These are phyloP conservation scores for Catostomus latipinnis DNA, from an alignment of 2,797 vertebrate species.

Conservation along the genomic window DNA sequence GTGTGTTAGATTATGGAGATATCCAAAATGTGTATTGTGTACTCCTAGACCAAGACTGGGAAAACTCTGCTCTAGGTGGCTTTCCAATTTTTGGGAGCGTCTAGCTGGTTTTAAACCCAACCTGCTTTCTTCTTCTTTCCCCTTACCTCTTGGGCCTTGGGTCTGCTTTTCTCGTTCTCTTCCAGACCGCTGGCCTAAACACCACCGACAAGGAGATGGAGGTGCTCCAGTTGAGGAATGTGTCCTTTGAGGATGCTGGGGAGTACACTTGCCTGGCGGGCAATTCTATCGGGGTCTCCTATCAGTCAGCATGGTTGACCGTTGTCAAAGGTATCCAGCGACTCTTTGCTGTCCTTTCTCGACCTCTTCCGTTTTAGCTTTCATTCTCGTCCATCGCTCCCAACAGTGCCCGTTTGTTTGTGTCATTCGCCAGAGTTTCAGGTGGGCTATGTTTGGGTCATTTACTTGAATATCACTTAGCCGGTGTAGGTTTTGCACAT, in stretches of 20 bases:
- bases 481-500: background rate
- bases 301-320: conserved; percentile 99
- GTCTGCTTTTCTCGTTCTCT: conserved; percentile 81
- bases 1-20: no score
- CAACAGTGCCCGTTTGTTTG: conserved; percentile 22
- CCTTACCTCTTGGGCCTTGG: conserved; percentile 78
- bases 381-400: background rate
- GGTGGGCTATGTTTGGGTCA: background rate
- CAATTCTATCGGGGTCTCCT: conserved; percentile 99
- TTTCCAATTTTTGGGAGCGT: conserved; percentile 25
- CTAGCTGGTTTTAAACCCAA: conserved; percentile 18
- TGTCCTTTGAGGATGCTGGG: conserved; percentile 99
- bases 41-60: no score
- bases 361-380: background rate
- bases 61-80: background rate
- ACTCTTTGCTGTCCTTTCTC: conserved; percentile 63
- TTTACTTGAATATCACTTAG: conserved; percentile 11
- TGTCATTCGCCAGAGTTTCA: conserved; percentile 29
- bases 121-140: conserved; percentile 52
- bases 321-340: conserved; percentile 96
- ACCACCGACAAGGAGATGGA: conserved; percentile 99
- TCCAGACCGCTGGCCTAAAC: conserved; percentile 98
- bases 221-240: conserved; percentile 98
- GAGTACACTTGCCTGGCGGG: conserved; percentile 99
- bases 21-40: no score